Evolutionary conservation across 37 sponge, comb jelly and placozoan species (phyloP).

Genomic region (Cliona cf. orientalis): DNA sequence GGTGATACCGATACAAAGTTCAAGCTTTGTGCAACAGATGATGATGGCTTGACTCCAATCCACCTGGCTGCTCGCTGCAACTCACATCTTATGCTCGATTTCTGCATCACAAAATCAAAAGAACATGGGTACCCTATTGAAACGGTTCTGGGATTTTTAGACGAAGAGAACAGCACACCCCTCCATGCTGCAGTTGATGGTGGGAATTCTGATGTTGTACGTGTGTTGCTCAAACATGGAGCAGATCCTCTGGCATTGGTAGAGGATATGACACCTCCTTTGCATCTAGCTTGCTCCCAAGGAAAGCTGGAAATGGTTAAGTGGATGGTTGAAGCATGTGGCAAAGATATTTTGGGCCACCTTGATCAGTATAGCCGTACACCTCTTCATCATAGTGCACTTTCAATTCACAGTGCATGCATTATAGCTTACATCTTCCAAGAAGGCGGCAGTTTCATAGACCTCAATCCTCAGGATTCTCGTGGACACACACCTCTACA

Average conservation of each 20-base stretch:
- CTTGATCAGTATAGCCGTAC: slow-evolving; percentile 27
- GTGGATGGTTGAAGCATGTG: slow-evolving; percentile 40
- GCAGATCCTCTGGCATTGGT: slow-evolving; percentile 43
- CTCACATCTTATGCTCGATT: slow-evolving; percentile 51
- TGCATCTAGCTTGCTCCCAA: slow-evolving; percentile 77
- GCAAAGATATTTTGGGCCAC: slow-evolving; percentile 17
- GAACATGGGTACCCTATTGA: slow-evolving; percentile 74
- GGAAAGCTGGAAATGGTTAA: slow-evolving; percentile 65
- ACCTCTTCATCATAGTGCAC: slow-evolving; percentile 60
- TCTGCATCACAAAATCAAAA: slow-evolving; percentile 28
- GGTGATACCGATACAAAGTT: slow-evolving; percentile 14
- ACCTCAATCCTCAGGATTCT: slow-evolving; percentile 38
- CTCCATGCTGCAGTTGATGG: slow-evolving; percentile 85
- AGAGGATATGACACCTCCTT: slow-evolving; percentile 58
- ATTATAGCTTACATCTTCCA: slow-evolving; percentile 54
- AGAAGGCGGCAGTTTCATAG: background rate
- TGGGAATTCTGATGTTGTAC: slow-evolving; percentile 68
- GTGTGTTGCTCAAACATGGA: slow-evolving; percentile 69
- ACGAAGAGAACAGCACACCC: slow-evolving; percentile 86
- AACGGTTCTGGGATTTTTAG: slow-evolving; percentile 50
- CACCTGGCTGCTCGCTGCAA: slow-evolving; percentile 77
- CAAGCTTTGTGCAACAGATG: slow-evolving; percentile 73
- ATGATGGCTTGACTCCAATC: slow-evolving; percentile 69
- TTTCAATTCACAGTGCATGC: slow-evolving; percentile 13
- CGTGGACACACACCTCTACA: slow-evolving; percentile 72